phyloP scores from a whole-genome alignment of 2,888 invertebrate genomes.

The Synanthedon andrenaeformis region DNA sequence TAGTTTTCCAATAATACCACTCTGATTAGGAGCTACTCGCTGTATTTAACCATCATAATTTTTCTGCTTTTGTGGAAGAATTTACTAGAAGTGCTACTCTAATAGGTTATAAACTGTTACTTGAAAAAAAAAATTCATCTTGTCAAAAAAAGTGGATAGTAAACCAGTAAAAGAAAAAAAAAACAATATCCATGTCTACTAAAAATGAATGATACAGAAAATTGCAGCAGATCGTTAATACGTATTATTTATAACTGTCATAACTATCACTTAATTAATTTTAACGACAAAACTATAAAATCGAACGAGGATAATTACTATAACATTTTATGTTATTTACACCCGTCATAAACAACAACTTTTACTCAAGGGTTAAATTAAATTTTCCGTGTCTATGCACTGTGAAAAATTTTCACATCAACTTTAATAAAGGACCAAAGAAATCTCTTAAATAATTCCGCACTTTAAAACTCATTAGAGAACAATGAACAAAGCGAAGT shows the following conservation, averaged over 20 bases:
- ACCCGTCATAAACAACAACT: neutral
- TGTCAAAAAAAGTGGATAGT: too few species aligned
- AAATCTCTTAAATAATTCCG: neutral
- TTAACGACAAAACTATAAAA: conserved; percentile 29
- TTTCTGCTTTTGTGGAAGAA: too few species aligned
- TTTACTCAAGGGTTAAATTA: neutral
- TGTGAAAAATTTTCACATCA: neutral
- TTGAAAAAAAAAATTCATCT: too few species aligned
- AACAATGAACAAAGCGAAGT: neutral
- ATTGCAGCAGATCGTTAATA: too few species aligned
- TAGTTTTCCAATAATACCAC: too few species aligned
- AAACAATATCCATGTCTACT: too few species aligned
- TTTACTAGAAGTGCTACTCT: too few species aligned
- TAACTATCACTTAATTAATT: conserved; percentile 37
- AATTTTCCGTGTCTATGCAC: neutral
- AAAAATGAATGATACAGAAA: too few species aligned
- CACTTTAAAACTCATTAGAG: neutral
- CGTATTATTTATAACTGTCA: conserved; percentile 29
- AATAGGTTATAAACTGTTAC: too few species aligned
- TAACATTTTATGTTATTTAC: neutral
- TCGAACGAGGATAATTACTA: neutral
- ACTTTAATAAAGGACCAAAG: neutral
- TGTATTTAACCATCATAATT: too few species aligned
- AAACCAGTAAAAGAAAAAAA: too few species aligned
- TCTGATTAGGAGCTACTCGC: too few species aligned